Evolutionary conservation across 2,888 invertebrate genomes (phyloP).

Genomic region (Eustalomyia histrio): DNA sequence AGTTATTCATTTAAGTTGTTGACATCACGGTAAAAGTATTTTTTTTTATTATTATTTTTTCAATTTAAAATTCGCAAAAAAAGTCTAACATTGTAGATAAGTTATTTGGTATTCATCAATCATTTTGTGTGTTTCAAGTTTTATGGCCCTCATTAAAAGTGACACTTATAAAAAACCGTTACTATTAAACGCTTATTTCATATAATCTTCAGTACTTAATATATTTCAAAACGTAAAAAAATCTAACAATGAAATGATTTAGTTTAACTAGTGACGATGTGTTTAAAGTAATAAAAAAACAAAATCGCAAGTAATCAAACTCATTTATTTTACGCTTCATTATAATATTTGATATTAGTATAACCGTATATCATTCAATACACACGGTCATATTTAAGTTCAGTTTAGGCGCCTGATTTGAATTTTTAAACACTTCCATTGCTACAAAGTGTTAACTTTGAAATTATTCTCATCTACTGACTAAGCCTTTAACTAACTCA

Average conservation of each 20-base stretch:
- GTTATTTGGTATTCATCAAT: conserved; percentile 61
- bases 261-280: conserved; percentile 1
- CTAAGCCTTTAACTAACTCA: no score
- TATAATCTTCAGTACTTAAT: neutral
- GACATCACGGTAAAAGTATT: conserved; percentile 39
- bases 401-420: conserved; percentile 50
- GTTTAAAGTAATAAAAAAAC: neutral
- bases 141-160: conserved; percentile 52
- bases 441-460: neutral
- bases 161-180: conserved; percentile 56
- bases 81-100: conserved; percentile 20
- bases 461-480: no score
- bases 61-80: conserved; percentile 34
- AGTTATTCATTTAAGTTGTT: conserved; percentile 18
- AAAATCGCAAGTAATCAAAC: no score
- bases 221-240: conserved; percentile 20
- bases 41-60: conserved; percentile 3
- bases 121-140: conserved; percentile 45
- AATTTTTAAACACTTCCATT: conserved; percentile 37
- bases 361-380: neutral
- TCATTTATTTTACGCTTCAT: no score
- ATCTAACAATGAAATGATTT: conserved; percentile 30
- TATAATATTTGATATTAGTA: neutral
- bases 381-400: no score
- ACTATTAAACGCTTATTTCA: conserved; percentile 40